These are phyloP conservation scores for Nymphicus hollandicus DNA, from an alignment of 2,113 vertebrate species.

Conservation along the genomic window DNA sequence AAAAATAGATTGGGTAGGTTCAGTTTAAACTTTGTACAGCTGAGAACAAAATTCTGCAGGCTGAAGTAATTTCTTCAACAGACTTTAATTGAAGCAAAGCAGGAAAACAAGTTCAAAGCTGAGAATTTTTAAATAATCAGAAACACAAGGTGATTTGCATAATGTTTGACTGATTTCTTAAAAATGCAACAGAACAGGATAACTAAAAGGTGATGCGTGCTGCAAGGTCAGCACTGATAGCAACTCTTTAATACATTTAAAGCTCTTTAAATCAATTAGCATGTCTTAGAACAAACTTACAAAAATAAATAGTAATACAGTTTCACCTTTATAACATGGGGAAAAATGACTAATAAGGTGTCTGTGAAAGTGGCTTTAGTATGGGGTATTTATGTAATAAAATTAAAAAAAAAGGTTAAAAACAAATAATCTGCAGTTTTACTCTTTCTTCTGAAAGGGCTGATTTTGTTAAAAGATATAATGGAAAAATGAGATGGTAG, in stretches of 20 bases:
- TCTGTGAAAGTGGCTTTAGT: neutral
- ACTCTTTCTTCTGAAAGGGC: neutral
- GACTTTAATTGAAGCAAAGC: neutral
- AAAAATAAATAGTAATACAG: neutral
- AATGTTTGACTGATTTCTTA: neutral
- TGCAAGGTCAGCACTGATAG: conserved; percentile 1
- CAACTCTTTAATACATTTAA: neutral
- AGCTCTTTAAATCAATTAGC: neutral
- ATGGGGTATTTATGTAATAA: neutral
- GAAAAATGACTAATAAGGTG: neutral
- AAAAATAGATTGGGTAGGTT: neutral
- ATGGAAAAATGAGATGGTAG: neutral
- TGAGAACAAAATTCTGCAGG: neutral
- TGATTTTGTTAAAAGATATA: neutral
- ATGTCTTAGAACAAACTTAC: neutral
- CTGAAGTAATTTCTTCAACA: conserved; percentile 4
- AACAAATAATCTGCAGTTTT: neutral
- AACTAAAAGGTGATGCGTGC: neutral
- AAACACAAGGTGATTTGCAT: conserved; percentile 17
- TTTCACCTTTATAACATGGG: neutral
- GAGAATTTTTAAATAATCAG: conserved; percentile 24
- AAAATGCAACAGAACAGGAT: neutral
- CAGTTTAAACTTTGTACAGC: neutral
- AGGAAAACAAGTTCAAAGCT: conserved; percentile 20
- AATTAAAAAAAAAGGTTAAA: neutral